Base-by-base conservation (phyloP, 2,797 vertebrate species). In the Sebastes vulpes region DNA sequence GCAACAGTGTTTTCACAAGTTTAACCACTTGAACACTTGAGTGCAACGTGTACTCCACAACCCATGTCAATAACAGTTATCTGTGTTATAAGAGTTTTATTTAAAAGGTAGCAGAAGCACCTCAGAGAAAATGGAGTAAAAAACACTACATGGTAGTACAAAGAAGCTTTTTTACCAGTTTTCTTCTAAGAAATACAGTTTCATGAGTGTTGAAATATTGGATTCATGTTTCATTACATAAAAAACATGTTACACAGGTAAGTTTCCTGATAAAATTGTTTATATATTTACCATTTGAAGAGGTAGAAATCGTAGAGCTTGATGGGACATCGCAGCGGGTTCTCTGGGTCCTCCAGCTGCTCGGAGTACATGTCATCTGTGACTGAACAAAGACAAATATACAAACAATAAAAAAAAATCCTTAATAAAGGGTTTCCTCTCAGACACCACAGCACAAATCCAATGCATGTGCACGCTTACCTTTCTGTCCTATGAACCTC, bases 231-330 rank as follows among this genome's bases (percentile, higher is more conserved):
- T 31, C 11, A 32, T 63, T 21, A 31, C 9, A 72, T 28, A 21
- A 8, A 54, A 53, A 48, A 60, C 4, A 32, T 2, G 11, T 25
- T 66, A 35, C 9, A 28, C 18, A 42, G 23, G 16, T 21, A 21
- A 4, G 7, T 38, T 60, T 18, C 10, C 18, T 12, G 9, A 63
- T 64, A 25, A 48, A 69, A 23, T 38, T 25, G 4, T 59, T 60
- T 6, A 18, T 7, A 35, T 75, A 87, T 96, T 97, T 94, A 99
- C 98, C 98, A 99, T 97, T 99, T 99, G 94, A 99, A 99, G 98
- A 99, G 98, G 98, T 99, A 99, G 98, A 99, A 99, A 95, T 99
- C 98, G 61, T 99, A 99, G 75, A 99, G 98, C 94, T 99, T 99
- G 96, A 99, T 99, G 72, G 98, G 98, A 90, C 98, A 99, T 82